A percentile compares a stretch with the other conserved stretches of the same genome.
Conservation (phyloP, 2,113 vertebrate species). For the Hypomesus transpacificus region DNA sequence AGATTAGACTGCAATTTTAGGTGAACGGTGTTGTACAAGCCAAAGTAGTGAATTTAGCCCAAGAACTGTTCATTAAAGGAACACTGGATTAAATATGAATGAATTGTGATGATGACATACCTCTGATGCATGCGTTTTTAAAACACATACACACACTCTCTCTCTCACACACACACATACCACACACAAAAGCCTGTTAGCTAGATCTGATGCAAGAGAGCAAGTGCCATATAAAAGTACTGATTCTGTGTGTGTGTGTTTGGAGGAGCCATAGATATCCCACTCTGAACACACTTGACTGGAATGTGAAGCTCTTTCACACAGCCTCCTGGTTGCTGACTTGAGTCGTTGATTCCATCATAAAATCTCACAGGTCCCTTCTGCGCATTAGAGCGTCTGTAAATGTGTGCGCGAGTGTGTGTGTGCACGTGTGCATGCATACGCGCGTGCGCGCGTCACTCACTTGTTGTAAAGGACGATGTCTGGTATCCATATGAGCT, state of each 20-base stretch:
- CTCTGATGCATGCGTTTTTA: not conserved
- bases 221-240: too few relatives aligned
- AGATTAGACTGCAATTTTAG: too few relatives aligned
- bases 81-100: not conserved
- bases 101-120: not conserved
- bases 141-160: too few relatives aligned
- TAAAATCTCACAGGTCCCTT: too few relatives aligned
- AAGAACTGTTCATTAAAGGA: slow-evolving; percentile 2
- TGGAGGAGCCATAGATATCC: too few relatives aligned
- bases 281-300: too few relatives aligned
- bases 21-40: not conserved
- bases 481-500: slow-evolving; percentile 82
- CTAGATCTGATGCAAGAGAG: not conserved
- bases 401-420: not conserved
- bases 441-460: slow-evolving; percentile 18
- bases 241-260: not conserved
- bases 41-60: slow-evolving; percentile 1
- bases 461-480: slow-evolving; percentile 83
- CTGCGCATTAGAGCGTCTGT: too few relatives aligned
- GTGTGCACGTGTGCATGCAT: too few relatives aligned
- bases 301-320: too few relatives aligned
- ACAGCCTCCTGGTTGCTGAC: too few relatives aligned
- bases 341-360: too few relatives aligned
- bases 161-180: too few relatives aligned
- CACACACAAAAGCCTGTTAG: not conserved